phyloP scores from a whole-genome alignment of 2,113 vertebrate genomes.

The Coturnix japonica region DNA sequence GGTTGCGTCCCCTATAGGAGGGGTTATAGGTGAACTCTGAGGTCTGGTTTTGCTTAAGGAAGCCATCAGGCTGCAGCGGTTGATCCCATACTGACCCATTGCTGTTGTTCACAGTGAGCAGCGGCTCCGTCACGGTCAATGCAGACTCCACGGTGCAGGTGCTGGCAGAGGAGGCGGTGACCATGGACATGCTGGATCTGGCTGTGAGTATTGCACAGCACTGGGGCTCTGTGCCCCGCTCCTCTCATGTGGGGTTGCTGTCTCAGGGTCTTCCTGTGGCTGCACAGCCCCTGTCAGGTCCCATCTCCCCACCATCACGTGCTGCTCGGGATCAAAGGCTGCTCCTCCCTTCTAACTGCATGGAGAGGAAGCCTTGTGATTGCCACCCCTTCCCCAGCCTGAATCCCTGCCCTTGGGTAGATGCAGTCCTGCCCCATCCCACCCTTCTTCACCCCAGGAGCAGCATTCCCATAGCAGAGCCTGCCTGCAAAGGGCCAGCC shows the following conservation, averaged over 20 bases:
- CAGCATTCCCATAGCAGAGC: background rate
- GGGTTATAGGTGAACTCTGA: accelerated
- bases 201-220: slow-evolving; percentile 79
- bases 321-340: background rate
- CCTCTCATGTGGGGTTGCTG: accelerated
- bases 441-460: background rate
- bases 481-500: background rate
- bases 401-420: background rate
- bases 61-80: too few relatives aligned
- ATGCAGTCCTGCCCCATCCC: background rate
- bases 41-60: background rate
- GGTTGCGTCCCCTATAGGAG: too few relatives aligned
- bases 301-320: accelerated
- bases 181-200: slow-evolving; percentile 89
- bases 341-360: background rate
- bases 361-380: background rate
- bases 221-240: accelerated
- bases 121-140: slow-evolving; percentile 91
- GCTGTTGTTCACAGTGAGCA: slow-evolving; percentile 83
- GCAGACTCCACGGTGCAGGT: slow-evolving; percentile 92
- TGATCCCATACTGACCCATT: too few relatives aligned
- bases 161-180: slow-evolving; percentile 88
- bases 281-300: accelerated
- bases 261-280: background rate
- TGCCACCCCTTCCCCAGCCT: accelerated